phyloP scores from a whole-genome alignment of 2,888 invertebrate species.

The Megalurothrips usitatus region DNA sequence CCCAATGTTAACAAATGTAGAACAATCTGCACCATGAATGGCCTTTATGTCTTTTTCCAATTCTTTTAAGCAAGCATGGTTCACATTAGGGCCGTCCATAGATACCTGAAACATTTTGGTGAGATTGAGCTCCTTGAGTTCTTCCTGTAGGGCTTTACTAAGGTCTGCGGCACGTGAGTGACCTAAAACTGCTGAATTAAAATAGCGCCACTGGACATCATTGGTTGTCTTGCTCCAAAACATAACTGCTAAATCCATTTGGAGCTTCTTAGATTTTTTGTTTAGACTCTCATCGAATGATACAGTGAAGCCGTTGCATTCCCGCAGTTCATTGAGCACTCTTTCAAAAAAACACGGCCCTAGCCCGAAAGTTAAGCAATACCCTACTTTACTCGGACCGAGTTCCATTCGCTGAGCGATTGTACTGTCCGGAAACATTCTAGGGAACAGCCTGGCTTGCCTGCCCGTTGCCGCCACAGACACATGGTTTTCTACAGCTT shows the following conservation, averaged over 20 bases:
- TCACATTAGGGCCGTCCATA: slow-evolving; percentile 39
- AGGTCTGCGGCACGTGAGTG: slow-evolving; percentile 38
- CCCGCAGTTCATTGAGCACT: not conserved
- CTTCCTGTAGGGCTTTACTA: slow-evolving; percentile 35
- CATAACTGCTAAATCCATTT: slow-evolving; percentile 40
- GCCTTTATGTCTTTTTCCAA: not conserved
- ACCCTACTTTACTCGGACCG: not conserved
- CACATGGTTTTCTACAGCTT: not conserved
- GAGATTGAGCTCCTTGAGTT: slow-evolving; percentile 32
- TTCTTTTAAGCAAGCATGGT: slow-evolving; percentile 36
- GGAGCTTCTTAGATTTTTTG: slow-evolving; percentile 28
- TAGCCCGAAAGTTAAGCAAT: not conserved
- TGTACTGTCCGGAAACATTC: not conserved
- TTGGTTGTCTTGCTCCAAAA: slow-evolving; percentile 38
- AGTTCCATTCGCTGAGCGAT: not conserved
- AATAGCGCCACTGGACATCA: slow-evolving; percentile 39
- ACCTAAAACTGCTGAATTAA: slow-evolving; percentile 38
- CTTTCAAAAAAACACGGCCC: not conserved
- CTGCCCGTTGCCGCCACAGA: not conserved
- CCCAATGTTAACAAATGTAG: slow-evolving; percentile 39
- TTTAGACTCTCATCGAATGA: not conserved
- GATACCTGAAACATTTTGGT: slow-evolving; percentile 37
- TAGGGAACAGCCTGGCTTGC: not conserved
- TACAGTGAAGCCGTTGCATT: not conserved
- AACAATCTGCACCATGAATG: slow-evolving; percentile 29